These are phyloP conservation scores for Sarcophilus harrisii DNA, from an alignment of 2,797 vertebrate genomes.

Conservation along the genomic window DNA sequence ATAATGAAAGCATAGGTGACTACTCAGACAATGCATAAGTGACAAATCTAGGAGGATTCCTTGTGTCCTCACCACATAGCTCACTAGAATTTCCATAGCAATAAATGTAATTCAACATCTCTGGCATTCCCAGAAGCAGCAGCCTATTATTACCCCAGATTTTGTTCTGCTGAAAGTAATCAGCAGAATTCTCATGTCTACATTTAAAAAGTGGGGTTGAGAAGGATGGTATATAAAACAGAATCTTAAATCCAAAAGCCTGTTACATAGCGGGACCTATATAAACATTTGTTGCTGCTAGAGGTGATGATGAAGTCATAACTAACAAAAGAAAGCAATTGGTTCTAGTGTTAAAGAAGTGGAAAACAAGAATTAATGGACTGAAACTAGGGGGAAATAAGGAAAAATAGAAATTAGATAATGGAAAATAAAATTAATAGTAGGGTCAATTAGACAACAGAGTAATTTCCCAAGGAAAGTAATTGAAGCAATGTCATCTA, in stretches of 20 bases:
- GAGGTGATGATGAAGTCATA: not conserved
- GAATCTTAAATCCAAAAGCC: not conserved
- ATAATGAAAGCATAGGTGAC: not conserved
- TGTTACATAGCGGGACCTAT: slow-evolving; percentile 2
- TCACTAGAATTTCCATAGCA: not conserved
- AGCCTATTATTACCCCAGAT: not conserved
- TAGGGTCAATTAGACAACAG: slow-evolving; percentile 41
- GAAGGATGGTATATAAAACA: not conserved
- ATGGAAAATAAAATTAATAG: slow-evolving; percentile 55
- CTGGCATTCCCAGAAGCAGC: not conserved
- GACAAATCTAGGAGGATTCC: not conserved
- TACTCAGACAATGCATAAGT: not conserved
- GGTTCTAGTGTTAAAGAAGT: slow-evolving; percentile 12
- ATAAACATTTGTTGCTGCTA: not conserved
- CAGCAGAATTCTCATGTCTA: not conserved
- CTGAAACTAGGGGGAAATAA: not conserved
- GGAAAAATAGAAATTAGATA: not conserved
- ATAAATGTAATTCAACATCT: not conserved
- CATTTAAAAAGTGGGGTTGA: not conserved
- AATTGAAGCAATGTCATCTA: slow-evolving; percentile 20
- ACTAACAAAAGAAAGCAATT: slow-evolving; percentile 1
- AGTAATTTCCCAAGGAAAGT: not conserved
- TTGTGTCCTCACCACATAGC: not conserved
- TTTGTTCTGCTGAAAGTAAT: not conserved
- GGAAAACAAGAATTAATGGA: slow-evolving; percentile 23